Percentiles rank a stretch among this genome's conserved stretches.
phyloP scores from a whole-genome alignment of 2,888 invertebrate species.

The Brachypalpus laphriformis region DNA sequence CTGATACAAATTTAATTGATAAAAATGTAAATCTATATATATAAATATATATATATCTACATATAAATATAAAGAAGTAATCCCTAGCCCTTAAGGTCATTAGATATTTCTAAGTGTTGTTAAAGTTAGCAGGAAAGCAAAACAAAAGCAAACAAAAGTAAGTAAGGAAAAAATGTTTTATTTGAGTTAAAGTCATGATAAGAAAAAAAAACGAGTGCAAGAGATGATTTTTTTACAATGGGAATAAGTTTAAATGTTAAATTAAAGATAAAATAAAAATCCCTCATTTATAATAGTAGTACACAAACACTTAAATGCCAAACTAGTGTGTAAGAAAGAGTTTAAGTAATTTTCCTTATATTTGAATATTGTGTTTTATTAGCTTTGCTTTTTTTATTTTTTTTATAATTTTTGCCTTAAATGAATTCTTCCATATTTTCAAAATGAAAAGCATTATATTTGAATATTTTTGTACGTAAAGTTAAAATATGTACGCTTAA shows the following conservation, averaged over 20 bases:
- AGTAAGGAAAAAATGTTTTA: slow-evolving; percentile 45
- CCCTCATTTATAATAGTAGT: slow-evolving; percentile 61
- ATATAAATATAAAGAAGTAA: slow-evolving; percentile 53
- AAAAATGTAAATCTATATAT: slow-evolving; percentile 51
- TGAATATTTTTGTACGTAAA: slow-evolving; percentile 11
- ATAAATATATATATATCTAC: slow-evolving; percentile 69
- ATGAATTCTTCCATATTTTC: slow-evolving; percentile 64
- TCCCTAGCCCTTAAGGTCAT: slow-evolving; percentile 59
- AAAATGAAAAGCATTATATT: slow-evolving; percentile 32
- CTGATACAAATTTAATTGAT: slow-evolving; percentile 62
- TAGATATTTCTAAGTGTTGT: slow-evolving; percentile 72
- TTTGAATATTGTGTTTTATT: slow-evolving; percentile 39
- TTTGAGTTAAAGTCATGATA: slow-evolving; percentile 62
- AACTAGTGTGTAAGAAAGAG: slow-evolving; percentile 66
- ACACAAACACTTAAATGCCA: slow-evolving; percentile 72
- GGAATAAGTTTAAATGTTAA: slow-evolving; percentile 61
- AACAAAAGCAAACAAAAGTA: slow-evolving; percentile 37
- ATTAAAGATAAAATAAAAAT: slow-evolving; percentile 25
- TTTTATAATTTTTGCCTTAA: slow-evolving; percentile 54
- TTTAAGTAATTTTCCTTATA: slow-evolving; percentile 42
- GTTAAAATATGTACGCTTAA: too few species aligned
- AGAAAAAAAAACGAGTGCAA: slow-evolving; percentile 36
- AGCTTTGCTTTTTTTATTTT: slow-evolving; percentile 1
- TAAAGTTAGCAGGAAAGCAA: slow-evolving; percentile 63
- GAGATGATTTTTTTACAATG: slow-evolving; percentile 62